phyloP scores from a whole-genome alignment of 1,140 invertebrate species.

The Drosophila mojavensis region DNA sequence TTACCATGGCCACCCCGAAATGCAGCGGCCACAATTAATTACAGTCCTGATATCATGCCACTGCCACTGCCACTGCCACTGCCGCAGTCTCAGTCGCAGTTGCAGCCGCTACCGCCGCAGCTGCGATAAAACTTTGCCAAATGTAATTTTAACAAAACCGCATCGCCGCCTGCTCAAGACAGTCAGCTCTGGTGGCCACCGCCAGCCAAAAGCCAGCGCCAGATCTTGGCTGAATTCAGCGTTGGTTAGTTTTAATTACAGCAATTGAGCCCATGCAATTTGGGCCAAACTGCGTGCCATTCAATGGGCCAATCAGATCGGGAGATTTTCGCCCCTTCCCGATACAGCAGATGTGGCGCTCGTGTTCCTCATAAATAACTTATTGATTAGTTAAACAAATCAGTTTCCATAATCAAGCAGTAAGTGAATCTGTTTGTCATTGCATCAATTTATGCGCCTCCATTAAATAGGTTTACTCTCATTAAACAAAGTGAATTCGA shows the following conservation, averaged over 20 bases:
- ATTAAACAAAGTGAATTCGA: too few relatives aligned
- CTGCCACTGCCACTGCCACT: slow-evolving; percentile 45
- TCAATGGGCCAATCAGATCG: slow-evolving; percentile 9
- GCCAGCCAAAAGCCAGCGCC: slow-evolving; percentile 20
- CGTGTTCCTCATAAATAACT: background rate
- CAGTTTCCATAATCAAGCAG: background rate
- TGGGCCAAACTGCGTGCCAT: slow-evolving; percentile 57
- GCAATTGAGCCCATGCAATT: slow-evolving; percentile 73
- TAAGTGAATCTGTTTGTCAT: too few relatives aligned
- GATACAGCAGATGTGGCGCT: background rate
- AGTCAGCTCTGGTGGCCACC: slow-evolving; percentile 28
- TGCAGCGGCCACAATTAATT: slow-evolving; percentile 82
- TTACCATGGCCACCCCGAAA: slow-evolving; percentile 78
- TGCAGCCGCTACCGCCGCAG: slow-evolving; percentile 40
- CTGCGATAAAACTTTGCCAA: slow-evolving; percentile 81
- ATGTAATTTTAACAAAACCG: slow-evolving; percentile 83
- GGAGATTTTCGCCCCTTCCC: background rate
- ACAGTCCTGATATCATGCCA: slow-evolving; percentile 76
- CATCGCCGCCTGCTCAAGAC: slow-evolving; percentile 78
- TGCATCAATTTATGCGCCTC: too few relatives aligned
- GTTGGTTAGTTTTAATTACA: slow-evolving; percentile 78
- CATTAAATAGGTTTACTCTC: too few relatives aligned
- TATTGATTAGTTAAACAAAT: background rate
- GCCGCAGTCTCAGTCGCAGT: slow-evolving; percentile 28
- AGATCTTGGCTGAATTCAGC: slow-evolving; percentile 72